phyloP scores from a whole-genome alignment of 2,113 vertebrate species.

The Anarhynchus alexandrinus region DNA sequence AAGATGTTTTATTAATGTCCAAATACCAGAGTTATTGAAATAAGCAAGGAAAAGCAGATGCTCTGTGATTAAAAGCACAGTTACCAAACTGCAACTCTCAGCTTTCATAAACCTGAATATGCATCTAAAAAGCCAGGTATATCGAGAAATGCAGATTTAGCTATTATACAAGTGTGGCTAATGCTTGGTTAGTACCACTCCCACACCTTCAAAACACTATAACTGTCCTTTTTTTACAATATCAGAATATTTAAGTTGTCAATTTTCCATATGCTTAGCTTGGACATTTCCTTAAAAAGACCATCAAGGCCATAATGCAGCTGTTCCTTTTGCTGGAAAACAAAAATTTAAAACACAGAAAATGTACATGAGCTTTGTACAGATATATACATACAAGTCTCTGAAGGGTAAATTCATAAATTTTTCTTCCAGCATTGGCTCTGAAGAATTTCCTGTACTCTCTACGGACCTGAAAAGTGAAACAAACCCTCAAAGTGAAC shows the following conservation, averaged over 20 bases:
- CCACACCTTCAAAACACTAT: neutral
- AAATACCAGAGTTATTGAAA: neutral
- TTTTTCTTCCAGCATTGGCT: conserved; percentile 96
- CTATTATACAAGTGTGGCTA: neutral
- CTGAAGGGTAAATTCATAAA: conserved; percentile 94
- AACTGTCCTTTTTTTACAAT: neutral
- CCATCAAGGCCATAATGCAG: neutral
- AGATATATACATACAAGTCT: conserved; percentile 85
- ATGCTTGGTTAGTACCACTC: neutral
- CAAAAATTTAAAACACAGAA: neutral
- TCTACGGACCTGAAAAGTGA: conserved; percentile 86
- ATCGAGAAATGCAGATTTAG: neutral
- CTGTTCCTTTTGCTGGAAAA: neutral
- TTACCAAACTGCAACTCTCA: neutral
- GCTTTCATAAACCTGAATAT: neutral
- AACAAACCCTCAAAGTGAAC: conserved; percentile 37
- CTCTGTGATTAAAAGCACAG: neutral
- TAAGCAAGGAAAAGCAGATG: neutral
- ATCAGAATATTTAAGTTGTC: neutral
- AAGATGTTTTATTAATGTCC: neutral
- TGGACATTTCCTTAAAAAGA: neutral
- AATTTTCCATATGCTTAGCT: neutral
- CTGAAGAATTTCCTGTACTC: conserved; percentile 98
- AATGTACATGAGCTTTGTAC: neutral
- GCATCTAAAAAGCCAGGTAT: neutral